Base-by-base conservation (phyloP, 2,113 vertebrate species). In the Alosa alosa region DNA sequence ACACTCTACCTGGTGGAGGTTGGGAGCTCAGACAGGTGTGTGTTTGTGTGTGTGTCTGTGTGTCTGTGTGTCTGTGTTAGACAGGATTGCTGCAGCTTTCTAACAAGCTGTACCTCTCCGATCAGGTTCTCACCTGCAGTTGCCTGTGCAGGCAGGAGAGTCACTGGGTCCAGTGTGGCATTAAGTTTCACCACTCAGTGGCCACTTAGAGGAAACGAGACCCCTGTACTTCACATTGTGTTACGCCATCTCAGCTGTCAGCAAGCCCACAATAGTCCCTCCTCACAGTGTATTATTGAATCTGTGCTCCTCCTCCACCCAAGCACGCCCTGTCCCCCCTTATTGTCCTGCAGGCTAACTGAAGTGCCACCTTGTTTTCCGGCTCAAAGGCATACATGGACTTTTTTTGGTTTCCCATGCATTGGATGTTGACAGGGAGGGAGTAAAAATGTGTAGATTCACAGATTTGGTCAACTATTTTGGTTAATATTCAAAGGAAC, bases 61-160 rank as follows among this genome's bases (percentile, higher is more conserved):
- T 45, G 41, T 82, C 64, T 47, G 64, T 84, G 84, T 81, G n/a
- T 72, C 88, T 84, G 68, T 85, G 87, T 84, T 83, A 82, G 87
- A 25, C 36, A 84, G 86, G 84, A 55, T 18, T 36, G 47, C 82
- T 36, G 17, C 50, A 6, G 31, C 52, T 20, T 17, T 83, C 82
- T 68, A 84, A 64, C 83, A 84, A 64, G 41, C 83, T 20, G 55
- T 15, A 20, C 31, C 72, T 78, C 72, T 78, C 72, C 13, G 72
- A 36, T 39, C 72, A 39, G 72, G 25, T 78, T 78, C 36, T 78
- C 72, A 78, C 72, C 72, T 78, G 72, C 11, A 39, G 36, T 78
- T 78, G 39, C 72, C 72, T 78, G 72, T 5, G 13, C 60, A 64
- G 60, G n/a, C 6, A 44, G 41, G 41, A 22, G 55, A 55, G 55